Evolutionary conservation across 2,888 invertebrate genomes (phyloP), one percentile per base, ranked within the genome.

Genomic region (Phaedon cochleariae): DNA sequence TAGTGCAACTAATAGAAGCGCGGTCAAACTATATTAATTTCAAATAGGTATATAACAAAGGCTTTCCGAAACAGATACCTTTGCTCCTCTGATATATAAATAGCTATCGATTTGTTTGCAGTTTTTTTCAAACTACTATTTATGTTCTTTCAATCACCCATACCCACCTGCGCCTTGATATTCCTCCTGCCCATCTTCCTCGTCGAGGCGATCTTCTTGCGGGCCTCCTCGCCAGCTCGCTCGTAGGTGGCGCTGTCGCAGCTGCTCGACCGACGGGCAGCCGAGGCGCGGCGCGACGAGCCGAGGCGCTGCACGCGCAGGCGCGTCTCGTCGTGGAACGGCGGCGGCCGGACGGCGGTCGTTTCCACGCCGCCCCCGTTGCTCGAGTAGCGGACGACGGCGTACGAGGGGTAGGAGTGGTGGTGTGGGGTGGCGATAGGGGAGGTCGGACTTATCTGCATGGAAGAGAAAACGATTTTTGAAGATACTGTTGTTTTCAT

Each of bases 141-240:
- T n/a, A n/a, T n/a, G n/a, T n/a, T n/a, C n/a, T n/a, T n/a, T n/a
- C n/a, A n/a, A n/a, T n/a, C n/a, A n/a, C n/a, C n/a, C n/a, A n/a
- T n/a, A n/a, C 65, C 18, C 57, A 76, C 76, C 87, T 94, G 91
- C 2, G 94, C 93, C 82, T 95, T 96, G 68, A 96, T 94, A 81
- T 96, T 96, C 65, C 95, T 87, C 78, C 93, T 93, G 26, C 95
- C 94, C 92, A 95, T 94, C 73, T 90, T 86, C 12, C 87, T 87
- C 0, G 85, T 86, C 60, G 86, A 84, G 49, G 85, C 79, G 72
- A 85, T 85, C 12, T 84, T 81, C 68, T 83, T 83, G 62, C 73
- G 78, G 17, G 78, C 80, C 26, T 81, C 81, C 18, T 80, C 81
- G 67, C 79, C 71, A 57, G 85, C 85, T 41, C 85, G 81, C 37